Evolutionary conservation across 2,113 vertebrate species (phyloP).

Genomic region (Zosterops japonicus): DNA sequence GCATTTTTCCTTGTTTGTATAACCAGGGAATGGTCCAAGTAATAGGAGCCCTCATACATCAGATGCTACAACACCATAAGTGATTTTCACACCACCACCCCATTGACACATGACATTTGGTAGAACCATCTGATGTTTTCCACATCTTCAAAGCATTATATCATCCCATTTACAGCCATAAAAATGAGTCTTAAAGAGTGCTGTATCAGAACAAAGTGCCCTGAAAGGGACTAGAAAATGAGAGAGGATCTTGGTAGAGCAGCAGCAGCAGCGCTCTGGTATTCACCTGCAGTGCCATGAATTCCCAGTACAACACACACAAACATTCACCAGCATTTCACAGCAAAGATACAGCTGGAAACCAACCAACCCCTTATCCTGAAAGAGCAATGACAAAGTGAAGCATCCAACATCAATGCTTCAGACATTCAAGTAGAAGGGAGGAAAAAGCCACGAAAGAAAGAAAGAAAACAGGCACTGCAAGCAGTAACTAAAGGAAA

Average conservation of each 20-base stretch:
- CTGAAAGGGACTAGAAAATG: not conserved
- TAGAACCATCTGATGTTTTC: not conserved
- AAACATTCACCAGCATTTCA: not conserved
- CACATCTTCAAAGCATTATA: not conserved
- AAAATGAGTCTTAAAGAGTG: not conserved
- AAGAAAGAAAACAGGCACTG: not conserved
- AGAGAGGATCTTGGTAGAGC: not conserved
- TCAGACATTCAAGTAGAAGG: not conserved
- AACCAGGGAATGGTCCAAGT: not conserved
- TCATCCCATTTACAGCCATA: not conserved
- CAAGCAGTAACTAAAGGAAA: not conserved
- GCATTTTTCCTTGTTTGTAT: not conserved
- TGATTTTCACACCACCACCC: not conserved
- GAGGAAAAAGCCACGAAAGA: not conserved
- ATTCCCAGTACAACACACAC: not conserved
- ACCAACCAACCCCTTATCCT: not conserved
- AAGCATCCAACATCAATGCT: not conserved
- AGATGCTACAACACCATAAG: not conserved
- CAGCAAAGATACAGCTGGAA: not conserved
- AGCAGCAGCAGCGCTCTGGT: not conserved
- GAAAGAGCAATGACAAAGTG: not conserved
- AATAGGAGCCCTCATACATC: not conserved
- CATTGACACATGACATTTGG: not conserved
- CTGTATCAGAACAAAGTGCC: not conserved
- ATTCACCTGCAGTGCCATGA: not conserved